A percentile compares a stretch with the other conserved stretches of the same genome.
phyloP scores from a whole-genome alignment of 2,888 invertebrate genomes.

The Neoaliturus tenellus region DNA sequence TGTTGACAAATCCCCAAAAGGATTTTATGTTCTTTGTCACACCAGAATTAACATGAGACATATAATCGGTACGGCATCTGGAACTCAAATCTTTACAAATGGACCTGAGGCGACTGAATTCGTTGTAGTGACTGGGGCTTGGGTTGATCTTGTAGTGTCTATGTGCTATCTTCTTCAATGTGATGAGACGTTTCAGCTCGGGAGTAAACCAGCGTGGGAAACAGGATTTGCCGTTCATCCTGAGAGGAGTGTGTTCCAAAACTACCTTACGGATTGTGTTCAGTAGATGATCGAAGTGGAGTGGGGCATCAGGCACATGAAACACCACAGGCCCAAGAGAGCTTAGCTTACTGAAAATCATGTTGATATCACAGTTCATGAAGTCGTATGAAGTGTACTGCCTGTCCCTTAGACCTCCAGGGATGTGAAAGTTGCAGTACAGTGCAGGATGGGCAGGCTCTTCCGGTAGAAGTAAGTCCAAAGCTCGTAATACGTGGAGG shows the following conservation, averaged over 20 bases:
- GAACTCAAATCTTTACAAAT: not conserved
- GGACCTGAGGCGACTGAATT: not conserved
- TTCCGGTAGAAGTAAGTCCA: not conserved
- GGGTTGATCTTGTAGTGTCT: not conserved
- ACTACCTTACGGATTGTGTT: not conserved
- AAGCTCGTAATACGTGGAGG: not conserved
- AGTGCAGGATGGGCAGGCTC: conserved; percentile 30
- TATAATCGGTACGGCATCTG: not conserved
- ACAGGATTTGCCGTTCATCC: not conserved
- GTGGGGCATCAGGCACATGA: not conserved
- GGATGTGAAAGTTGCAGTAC: not conserved
- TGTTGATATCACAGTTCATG: not conserved
- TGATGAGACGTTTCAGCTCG: not conserved
- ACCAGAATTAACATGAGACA: not conserved
- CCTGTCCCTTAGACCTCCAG: not conserved
- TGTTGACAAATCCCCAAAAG: conserved; percentile 20
- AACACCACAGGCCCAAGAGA: not conserved
- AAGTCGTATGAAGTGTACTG: conserved; percentile 2
- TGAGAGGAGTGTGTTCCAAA: conserved; percentile 5
- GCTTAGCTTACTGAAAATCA: conserved; percentile 9
- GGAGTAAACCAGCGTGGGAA: conserved; percentile 27
- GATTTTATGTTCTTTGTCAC: not conserved
- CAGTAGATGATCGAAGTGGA: not conserved
- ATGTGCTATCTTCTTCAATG: conserved; percentile 6
- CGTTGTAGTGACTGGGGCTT: not conserved